phyloP scores from a whole-genome alignment of 2,888 invertebrate genomes.

The Microctonus hyperodae region DNA sequence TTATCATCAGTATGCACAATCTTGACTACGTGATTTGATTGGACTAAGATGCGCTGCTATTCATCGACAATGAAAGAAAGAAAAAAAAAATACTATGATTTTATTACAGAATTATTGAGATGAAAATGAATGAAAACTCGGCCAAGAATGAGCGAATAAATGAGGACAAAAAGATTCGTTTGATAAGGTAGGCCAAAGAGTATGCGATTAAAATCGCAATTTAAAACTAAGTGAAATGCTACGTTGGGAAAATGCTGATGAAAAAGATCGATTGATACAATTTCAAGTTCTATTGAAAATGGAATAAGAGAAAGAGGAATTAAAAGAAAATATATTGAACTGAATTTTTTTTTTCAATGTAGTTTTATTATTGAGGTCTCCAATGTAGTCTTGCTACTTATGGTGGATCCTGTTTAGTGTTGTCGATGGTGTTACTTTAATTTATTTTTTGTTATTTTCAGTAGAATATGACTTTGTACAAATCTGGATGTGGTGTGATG shows the following conservation, averaged over 20 bases:
- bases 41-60: background rate
- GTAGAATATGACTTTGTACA: too few species aligned
- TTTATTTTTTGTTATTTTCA: too few species aligned
- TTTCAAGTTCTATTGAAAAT: background rate
- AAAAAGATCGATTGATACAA: background rate
- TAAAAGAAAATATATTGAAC: background rate
- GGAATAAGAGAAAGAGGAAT: background rate
- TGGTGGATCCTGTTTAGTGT: slow-evolving; percentile 1
- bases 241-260: slow-evolving; percentile 1
- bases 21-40: slow-evolving; percentile 1
- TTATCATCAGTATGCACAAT: slow-evolving; percentile 5
- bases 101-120: background rate
- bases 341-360: background rate
- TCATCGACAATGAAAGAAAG: background rate
- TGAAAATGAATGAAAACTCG: background rate
- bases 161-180: background rate
- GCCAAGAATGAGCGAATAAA: background rate
- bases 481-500: background rate
- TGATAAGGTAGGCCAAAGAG: background rate
- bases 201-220: background rate
- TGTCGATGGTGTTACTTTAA: background rate
- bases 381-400: background rate
- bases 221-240: background rate
- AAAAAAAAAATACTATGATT: background rate
- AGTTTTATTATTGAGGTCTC: background rate